Evolutionary conservation across 1,140 invertebrate species (phyloP).

Genomic region (Mya arenaria): DNA sequence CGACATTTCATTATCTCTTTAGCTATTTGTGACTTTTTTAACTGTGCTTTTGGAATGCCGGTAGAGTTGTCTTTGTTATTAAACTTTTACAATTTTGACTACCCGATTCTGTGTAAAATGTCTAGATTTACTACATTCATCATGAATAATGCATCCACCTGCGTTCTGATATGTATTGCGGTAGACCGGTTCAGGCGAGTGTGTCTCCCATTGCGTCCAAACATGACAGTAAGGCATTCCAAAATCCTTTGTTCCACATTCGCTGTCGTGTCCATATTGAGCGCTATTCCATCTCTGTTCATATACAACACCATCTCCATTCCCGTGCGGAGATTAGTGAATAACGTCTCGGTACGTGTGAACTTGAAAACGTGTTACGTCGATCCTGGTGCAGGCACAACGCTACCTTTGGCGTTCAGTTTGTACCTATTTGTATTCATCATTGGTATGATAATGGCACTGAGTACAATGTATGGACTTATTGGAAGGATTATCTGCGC

Average conservation of each 20-base stretch:
- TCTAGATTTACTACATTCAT: conserved; percentile 66
- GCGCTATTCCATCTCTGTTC: conserved; percentile 18
- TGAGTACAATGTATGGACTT: conserved; percentile 39
- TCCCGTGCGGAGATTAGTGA: not conserved
- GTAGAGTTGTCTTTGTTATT: conserved; percentile 63
- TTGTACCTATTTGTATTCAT: conserved; percentile 37
- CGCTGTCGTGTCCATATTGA: not conserved
- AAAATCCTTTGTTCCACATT: conserved; percentile 20
- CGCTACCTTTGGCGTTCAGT: conserved; percentile 32
- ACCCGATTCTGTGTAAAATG: conserved; percentile 62
- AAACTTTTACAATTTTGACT: conserved; percentile 65
- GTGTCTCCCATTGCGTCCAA: conserved; percentile 47
- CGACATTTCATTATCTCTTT: conserved; percentile 64
- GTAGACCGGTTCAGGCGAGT: conserved; percentile 55
- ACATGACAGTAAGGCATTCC: conserved; percentile 50
- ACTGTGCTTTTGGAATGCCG: conserved; percentile 70
- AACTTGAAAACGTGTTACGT: conserved; percentile 48
- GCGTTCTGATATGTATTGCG: conserved; percentile 52
- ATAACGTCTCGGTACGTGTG: not conserved
- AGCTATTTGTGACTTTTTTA: conserved; percentile 66
- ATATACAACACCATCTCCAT: conserved; percentile 45
- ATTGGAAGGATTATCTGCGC: conserved; percentile 34
- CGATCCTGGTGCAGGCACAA: not conserved
- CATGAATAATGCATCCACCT: conserved; percentile 66
- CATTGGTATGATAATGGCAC: conserved; percentile 33